A percentile compares a stretch with the other conserved stretches of the same genome.
These are phyloP conservation scores for Callimorpha dominula DNA, from an alignment of 2,888 invertebrate species.

Conservation along the genomic window DNA sequence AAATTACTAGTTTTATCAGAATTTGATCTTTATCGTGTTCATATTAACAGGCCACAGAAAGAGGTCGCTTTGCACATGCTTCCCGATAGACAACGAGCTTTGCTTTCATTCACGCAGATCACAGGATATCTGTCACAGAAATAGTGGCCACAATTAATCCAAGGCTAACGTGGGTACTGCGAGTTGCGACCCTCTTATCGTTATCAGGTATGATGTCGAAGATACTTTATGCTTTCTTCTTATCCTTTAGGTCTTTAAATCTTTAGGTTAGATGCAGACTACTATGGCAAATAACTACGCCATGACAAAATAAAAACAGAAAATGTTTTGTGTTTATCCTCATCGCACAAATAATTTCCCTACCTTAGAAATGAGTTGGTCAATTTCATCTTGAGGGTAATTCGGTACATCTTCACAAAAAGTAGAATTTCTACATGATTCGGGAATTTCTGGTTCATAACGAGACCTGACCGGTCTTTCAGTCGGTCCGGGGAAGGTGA, in stretches of 20 bases:
- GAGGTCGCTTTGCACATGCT: too few relatives aligned
- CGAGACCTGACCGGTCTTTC: neutral
- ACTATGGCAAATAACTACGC: neutral
- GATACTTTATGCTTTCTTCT: neutral
- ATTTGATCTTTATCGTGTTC: too few relatives aligned
- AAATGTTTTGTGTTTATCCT: neutral
- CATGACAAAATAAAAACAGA: neutral
- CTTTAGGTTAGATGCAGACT: neutral
- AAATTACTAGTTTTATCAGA: too few relatives aligned
- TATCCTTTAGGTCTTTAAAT: neutral
- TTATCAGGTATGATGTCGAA: neutral
- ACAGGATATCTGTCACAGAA: neutral
- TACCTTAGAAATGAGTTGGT: conserved; percentile 59
- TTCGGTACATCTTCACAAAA: conserved; percentile 68
- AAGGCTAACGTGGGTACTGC: neutral
- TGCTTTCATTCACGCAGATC: neutral
- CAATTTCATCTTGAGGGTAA: conserved; percentile 65
- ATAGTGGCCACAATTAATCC: neutral
- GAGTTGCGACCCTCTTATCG: neutral
- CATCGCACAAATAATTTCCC: conserved; percentile 37
- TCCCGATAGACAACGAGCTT: too few relatives aligned
- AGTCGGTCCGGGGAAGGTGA: conserved; percentile 71
- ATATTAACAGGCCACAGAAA: too few relatives aligned
- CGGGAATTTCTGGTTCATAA: conserved; percentile 30
- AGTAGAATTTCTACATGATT: conserved; percentile 58